These are phyloP conservation scores for Onychorhynchus coronatus DNA, from an alignment of 2,113 vertebrate genomes.

Conservation along the genomic window DNA sequence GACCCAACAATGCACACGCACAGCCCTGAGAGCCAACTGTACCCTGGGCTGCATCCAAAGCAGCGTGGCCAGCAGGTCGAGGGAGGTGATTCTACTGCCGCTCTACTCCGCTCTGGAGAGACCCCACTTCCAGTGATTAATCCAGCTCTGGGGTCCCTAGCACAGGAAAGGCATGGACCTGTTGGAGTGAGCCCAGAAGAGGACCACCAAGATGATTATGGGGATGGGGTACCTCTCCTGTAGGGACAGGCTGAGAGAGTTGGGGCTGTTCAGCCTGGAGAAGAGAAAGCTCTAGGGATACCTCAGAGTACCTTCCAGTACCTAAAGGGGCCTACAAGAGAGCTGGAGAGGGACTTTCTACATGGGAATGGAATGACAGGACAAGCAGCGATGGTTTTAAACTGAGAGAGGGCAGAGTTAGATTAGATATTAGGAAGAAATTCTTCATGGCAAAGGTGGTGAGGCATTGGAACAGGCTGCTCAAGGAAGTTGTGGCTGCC, in stretches of 20 bases:
- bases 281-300: not conserved
- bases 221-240: not conserved
- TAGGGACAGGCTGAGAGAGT: not conserved
- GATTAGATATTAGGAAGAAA: not conserved
- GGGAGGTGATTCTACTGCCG: not conserved
- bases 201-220: accelerated
- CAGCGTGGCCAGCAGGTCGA: accelerated
- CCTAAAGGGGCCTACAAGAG: not conserved
- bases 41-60: not conserved
- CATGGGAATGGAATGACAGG: not conserved
- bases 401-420: not conserved
- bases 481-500: not conserved
- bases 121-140: not conserved
- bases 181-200: not conserved
- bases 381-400: not conserved
- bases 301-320: not conserved
- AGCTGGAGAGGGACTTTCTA: not conserved
- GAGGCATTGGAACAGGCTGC: not conserved
- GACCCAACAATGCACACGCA: too few species aligned
- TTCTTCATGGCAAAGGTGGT: not conserved
- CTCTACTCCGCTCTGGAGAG: not conserved
- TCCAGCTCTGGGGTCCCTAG: not conserved
- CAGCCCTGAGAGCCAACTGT: not conserved
- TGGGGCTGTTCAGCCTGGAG: not conserved
- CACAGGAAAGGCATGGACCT: not conserved